Evolutionary conservation across 2,888 invertebrate genomes (phyloP).

Genomic region (Matsumyia berberina): DNA sequence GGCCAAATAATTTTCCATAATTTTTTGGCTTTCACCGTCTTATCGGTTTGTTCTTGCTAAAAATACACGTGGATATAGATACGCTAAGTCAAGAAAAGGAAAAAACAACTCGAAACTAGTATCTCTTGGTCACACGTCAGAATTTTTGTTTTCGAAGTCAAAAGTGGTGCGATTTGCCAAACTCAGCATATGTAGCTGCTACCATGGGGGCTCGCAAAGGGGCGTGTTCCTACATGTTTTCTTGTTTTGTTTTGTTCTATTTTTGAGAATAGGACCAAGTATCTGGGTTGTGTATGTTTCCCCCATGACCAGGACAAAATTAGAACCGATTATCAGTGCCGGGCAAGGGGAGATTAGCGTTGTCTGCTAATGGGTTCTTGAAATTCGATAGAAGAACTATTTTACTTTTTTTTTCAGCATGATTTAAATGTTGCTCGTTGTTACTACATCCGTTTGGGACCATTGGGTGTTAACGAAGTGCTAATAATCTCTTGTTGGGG

Average conservation of each 20-base stretch:
- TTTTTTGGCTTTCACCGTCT: not conserved
- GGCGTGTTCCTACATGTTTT: constrained; percentile 20
- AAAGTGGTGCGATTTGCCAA: constrained; percentile 35
- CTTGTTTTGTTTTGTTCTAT: constrained; percentile 22
- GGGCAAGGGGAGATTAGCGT: not conserved
- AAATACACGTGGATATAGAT: constrained; percentile 8
- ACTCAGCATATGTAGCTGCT: constrained; percentile 4
- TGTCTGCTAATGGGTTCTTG: not conserved
- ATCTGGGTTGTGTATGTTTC: constrained; percentile 32
- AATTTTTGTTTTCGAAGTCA: not conserved
- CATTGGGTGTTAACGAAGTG: constrained; percentile 4
- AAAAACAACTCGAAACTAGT: constrained; percentile 20
- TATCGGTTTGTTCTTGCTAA: constrained; percentile 4
- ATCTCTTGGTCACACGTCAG: not conserved
- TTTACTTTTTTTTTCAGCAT: not conserved
- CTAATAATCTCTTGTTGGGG: not conserved
- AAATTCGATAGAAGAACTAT: too few species aligned
- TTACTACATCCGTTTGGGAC: constrained; percentile 2
- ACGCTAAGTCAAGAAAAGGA: constrained; percentile 2
- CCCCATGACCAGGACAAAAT: constrained; percentile 14
- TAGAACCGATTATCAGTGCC: constrained; percentile 2
- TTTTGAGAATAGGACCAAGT: constrained; percentile 10
- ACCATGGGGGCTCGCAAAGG: constrained; percentile 46
- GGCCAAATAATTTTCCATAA: not conserved
- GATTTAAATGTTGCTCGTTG: not conserved